Evolutionary conservation across 2,888 invertebrate genomes (phyloP), one percentile per base, ranked within the genome.

Genomic region (Malthinus flaveolus): DNA sequence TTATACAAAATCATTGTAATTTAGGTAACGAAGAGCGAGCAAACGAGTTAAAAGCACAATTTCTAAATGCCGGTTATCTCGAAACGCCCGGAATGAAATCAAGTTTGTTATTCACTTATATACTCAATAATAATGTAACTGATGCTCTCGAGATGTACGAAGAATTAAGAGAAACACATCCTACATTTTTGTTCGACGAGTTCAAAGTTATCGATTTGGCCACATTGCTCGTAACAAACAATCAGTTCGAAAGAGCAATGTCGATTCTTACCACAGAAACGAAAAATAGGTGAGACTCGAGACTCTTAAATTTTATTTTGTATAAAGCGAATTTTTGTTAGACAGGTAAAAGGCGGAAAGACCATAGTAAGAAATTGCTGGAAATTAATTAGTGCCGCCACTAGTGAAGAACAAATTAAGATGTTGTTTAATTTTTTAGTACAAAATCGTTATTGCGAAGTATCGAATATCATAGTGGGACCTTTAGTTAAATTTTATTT

Each of bases 41-140:
- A 0, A 72, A 81, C 12, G 81, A 85, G 62, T 75, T 88, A 3
- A 78, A 81, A 11, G 70, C 78, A 0, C 83, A 83, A 60, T 85
- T 87, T 56, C 79, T 83, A 46, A 48, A 56, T 15, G 54, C 58
- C 7, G 67, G 66, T 8, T 73, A 87, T 1, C 78, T 81, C 35
- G 73, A 83, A 31, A 85, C 87, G 62, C 81, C 86, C 0, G 89
- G 88, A 1, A 87, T 90, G 86, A 82, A 85, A 68, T 84, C 87
- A 0, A 78, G 83, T 1, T 81, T 87, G 46, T 82, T 90, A 62
- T 84, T 87, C 62, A 72, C 85, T 3, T 83, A 85, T 73, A 81
- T 85, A 3, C 84, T 83, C 69, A 74, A 81, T 1, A 82, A 82
- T 23, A 81, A 86, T 63, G 57, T 85, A 1, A 78, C 83, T 0